Percentiles rank a stretch among this genome's conserved stretches.
phyloP scores from a whole-genome alignment of 2,888 invertebrate species.

The Pammene aurita region DNA sequence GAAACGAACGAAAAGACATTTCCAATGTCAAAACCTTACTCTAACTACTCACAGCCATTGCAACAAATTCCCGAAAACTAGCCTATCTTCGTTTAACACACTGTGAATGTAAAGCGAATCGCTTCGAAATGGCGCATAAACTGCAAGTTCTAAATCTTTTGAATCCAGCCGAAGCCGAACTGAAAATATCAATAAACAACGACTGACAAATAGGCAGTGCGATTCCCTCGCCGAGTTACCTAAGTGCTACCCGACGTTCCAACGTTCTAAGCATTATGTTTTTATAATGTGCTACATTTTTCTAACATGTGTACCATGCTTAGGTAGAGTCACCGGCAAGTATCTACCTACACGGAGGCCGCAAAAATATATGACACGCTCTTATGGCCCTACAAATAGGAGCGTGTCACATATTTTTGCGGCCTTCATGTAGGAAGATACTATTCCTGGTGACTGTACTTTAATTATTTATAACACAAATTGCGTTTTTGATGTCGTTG shows the following conservation, averaged over 20 bases:
- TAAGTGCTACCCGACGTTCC: slow-evolving; percentile 54
- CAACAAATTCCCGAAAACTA: slow-evolving; percentile 7
- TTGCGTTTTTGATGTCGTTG: no score
- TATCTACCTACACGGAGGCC: no score
- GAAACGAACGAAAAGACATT: no score
- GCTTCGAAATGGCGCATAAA: slow-evolving; percentile 45
- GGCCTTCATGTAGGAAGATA: no score
- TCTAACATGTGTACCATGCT: no score
- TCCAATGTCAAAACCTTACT: no score
- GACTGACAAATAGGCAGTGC: slow-evolving; percentile 56
- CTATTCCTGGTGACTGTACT: no score
- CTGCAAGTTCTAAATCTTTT: slow-evolving; percentile 44
- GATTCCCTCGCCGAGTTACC: slow-evolving; percentile 58
- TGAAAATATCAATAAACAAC: slow-evolving; percentile 66
- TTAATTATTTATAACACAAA: no score
- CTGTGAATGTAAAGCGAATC: slow-evolving; percentile 18
- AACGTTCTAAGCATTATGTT: slow-evolving; percentile 44
- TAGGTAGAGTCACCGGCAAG: no score
- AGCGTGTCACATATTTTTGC: no score
- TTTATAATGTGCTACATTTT: slow-evolving; percentile 41
- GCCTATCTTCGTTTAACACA: slow-evolving; percentile 19
- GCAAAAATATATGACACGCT: no score
- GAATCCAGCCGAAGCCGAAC: slow-evolving; percentile 43
- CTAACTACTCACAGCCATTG: not conserved
- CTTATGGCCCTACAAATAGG: no score